Evolutionary conservation across 92 coral and sea anemone species (phyloP).

Genomic region (Phymanthus crucifer): DNA sequence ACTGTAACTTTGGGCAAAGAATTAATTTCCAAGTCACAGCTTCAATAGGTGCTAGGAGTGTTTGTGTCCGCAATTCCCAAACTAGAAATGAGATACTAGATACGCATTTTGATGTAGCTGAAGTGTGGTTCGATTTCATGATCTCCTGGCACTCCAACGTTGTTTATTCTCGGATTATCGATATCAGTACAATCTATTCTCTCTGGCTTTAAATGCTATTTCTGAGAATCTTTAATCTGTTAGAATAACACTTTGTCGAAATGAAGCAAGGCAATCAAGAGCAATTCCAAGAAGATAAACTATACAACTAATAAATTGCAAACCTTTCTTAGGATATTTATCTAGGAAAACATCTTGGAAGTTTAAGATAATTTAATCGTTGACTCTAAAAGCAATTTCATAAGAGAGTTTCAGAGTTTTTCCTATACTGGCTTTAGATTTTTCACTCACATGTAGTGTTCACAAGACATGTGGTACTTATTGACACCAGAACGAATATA

Average conservation of each 20-base stretch:
- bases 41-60: background rate
- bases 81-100: background rate
- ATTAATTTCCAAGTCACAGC: background rate
- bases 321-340: background rate
- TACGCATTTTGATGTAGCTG: background rate
- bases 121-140: background rate
- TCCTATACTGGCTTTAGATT: background rate
- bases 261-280: no score
- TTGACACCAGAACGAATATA: no score
- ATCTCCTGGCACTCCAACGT: background rate
- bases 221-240: no score
- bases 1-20: background rate
- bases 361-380: background rate
- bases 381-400: background rate
- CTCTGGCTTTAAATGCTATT: no score
- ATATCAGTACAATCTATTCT: background rate
- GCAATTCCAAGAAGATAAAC: background rate
- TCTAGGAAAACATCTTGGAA: background rate
- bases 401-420: background rate
- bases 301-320: background rate
- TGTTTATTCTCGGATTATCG: slow-evolving; percentile 1
- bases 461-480: background rate
- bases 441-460: background rate
- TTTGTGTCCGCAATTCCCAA: background rate
- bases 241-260: no score